phyloP scores from a whole-genome alignment of 2,113 vertebrate genomes.

The Chaetura pelagica region DNA sequence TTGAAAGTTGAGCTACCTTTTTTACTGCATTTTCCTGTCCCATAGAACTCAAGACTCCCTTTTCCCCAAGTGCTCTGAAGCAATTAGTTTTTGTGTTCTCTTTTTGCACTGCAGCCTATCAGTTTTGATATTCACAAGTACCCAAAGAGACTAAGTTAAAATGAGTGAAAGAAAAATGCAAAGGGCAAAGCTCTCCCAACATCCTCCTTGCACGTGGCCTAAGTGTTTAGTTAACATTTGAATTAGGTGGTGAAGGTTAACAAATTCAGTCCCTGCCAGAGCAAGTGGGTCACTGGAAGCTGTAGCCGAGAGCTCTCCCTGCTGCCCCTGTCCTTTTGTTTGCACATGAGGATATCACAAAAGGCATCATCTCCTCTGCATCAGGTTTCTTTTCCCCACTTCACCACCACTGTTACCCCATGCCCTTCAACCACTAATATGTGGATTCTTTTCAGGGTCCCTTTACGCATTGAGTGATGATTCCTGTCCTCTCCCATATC shows the following conservation, averaged over 20 bases:
- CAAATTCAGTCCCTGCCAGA: neutral
- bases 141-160: fast-evolving
- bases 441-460: neutral
- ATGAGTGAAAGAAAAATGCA: neutral
- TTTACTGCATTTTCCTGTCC: neutral
- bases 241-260: constrained; percentile 2
- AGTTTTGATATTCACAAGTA: neutral
- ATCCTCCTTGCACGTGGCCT: neutral
- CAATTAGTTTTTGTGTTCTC: neutral
- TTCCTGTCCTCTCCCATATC: neutral
- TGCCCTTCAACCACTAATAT: neutral
- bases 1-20: neutral
- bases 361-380: fast-evolving
- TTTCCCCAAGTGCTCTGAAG: neutral
- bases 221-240: neutral
- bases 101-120: neutral
- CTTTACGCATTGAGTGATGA: neutral
- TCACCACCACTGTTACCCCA: neutral
- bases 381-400: neutral
- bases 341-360: neutral
- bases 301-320: neutral
- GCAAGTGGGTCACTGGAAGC: neutral
- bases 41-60: fast-evolving
- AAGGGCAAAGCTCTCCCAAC: neutral
- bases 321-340: neutral